Evolutionary conservation across 2,888 invertebrate species (phyloP), one percentile per base, ranked within the genome.

Genomic region (Lutraria lutraria): DNA sequence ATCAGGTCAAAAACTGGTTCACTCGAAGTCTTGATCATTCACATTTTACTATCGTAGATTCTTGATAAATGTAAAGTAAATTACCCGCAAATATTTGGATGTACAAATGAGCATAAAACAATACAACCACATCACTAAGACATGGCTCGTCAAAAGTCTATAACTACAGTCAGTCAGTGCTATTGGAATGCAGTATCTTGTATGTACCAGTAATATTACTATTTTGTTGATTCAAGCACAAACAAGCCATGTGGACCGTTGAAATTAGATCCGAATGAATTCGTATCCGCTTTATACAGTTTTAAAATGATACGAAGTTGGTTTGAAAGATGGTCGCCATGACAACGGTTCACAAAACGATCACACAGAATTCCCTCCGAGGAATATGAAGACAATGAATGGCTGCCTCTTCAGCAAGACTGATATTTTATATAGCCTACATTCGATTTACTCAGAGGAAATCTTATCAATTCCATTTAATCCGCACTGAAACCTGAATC

Each of bases 31-130:
- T 76, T 76, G 34, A 76, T 34, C 76, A 43, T 2, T 43, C 43
- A 34, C 13, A 16, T 76, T 34, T 31, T 34, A 19, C 29, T 16
- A 31, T 31, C 34, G 31, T 76, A 29, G 29, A 72, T 72, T 72
- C 72, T 72, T 31, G 19, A 76, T 34, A 34, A 76, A 34, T 76
- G 76, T 76, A 31, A 72, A 31, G 31, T 72, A 19, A 76, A 76
- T 76, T 76, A 76, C 76, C 76, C 76, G 76, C 76, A 76, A 76
- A 76, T 76, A 76, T 76, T 76, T 76, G 31, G 76, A 76, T 76
- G 76, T 76, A 34, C 31, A 76, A 76, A 76, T 76, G 76, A 76
- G 76, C 76, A 76, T 31, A 76, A 34, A 76, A 76, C 63, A 76
- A 19, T 34, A 31, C 16, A 76, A 31, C 76, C 29, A 31, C 31